phyloP scores from a whole-genome alignment of 2,113 vertebrate species.

The Zosterops pallidus region DNA sequence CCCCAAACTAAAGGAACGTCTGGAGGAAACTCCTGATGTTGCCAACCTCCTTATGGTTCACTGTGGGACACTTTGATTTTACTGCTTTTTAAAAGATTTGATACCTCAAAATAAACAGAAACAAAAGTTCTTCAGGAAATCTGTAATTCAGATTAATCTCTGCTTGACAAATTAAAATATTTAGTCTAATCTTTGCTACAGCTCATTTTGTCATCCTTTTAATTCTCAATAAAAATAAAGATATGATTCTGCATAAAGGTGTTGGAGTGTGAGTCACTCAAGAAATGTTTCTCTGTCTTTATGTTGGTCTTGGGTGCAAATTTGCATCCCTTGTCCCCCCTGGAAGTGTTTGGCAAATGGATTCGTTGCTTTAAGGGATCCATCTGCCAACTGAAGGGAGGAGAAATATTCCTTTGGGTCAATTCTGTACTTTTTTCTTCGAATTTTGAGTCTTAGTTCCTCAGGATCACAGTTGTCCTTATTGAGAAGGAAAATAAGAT shows the following conservation, averaged over 20 bases:
- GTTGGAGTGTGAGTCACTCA: background rate
- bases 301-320: accelerated
- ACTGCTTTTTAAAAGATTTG: background rate
- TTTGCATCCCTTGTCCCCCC: background rate
- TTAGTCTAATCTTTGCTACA: background rate
- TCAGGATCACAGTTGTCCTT: background rate
- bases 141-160: background rate
- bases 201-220: background rate
- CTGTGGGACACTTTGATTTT: background rate
- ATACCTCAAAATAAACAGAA: background rate
- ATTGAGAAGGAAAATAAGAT: background rate
- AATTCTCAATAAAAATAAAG: background rate
- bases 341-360: background rate
- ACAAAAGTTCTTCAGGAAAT: background rate
- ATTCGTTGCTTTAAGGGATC: background rate
- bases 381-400: background rate
- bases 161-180: background rate
- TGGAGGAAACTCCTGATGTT: background rate
- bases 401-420: background rate
- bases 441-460: background rate
- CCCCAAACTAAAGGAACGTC: background rate
- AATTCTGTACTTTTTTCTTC: background rate
- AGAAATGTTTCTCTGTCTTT: background rate
- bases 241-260: background rate
- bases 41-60: background rate